Evolutionary conservation across 2,113 vertebrate genomes (phyloP).

Genomic region (Thunnus maccoyii): DNA sequence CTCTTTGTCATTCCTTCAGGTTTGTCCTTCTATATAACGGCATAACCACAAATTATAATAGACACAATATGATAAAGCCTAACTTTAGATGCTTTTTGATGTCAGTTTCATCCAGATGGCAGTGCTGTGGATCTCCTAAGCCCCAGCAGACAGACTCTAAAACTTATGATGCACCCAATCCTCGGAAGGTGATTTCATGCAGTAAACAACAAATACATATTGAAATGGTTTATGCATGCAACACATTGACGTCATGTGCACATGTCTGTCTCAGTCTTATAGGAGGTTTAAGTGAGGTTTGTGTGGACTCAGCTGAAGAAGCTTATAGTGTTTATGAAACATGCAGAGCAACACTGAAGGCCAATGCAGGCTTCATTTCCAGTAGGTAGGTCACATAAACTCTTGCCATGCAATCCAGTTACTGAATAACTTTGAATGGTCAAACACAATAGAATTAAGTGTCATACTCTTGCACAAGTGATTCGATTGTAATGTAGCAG

Average conservation of each 20-base stretch:
- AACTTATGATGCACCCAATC: constrained; percentile 77
- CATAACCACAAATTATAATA: constrained; percentile 12
- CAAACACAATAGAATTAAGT: constrained; percentile 4
- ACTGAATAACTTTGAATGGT: constrained; percentile 23
- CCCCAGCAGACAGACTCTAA: constrained; percentile 67
- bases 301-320: constrained; percentile 71
- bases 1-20: constrained; percentile 86
- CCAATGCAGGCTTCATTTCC: constrained; percentile 41
- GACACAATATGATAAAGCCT: background rate
- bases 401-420: constrained; percentile 27
- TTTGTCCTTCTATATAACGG: constrained; percentile 45
- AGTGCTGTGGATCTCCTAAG: constrained; percentile 84
- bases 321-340: constrained; percentile 75
- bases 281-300: constrained; percentile 60
- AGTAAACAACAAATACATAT: background rate
- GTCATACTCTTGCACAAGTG: background rate
- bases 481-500: constrained; percentile 1
- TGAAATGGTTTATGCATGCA: background rate
- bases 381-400: constrained; percentile 63
- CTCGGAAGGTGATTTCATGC: constrained; percentile 83
- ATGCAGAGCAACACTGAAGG: constrained; percentile 61
- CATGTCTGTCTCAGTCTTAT: constrained; percentile 72
- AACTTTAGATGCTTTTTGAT: constrained; percentile 16
- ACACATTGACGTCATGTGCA: background rate
- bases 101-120: constrained; percentile 84